Percentiles rank a stretch among this genome's conserved stretches.
Conservation (phyloP, 2,113 vertebrate species). For the Atractosteus spatula region DNA sequence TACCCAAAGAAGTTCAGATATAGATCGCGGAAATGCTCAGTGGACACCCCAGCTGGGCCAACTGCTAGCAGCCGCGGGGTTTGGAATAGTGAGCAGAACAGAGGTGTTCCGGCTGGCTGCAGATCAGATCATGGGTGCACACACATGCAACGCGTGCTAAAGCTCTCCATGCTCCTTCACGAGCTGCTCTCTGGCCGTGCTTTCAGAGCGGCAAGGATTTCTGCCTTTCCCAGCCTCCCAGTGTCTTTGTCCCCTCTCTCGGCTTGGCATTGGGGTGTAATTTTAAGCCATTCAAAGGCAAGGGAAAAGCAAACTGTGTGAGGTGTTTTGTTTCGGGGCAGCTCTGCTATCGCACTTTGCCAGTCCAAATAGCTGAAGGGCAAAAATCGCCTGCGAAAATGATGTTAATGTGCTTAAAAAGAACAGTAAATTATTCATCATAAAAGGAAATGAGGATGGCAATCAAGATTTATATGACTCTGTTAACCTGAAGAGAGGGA, state of each 20-base stretch:
- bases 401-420: too few relatives aligned
- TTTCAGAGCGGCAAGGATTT: not conserved
- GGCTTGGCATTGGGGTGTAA: conserved; percentile 2
- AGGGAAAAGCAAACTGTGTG: not conserved
- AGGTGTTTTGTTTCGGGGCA: not conserved
- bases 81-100: too few relatives aligned
- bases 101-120: conserved; percentile 11
- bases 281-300: not conserved
- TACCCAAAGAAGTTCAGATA: too few relatives aligned
- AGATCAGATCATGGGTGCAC: conserved; percentile 66
- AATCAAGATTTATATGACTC: too few relatives aligned
- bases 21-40: not conserved
- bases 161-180: conserved; percentile 56
- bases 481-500: too few relatives aligned
- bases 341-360: too few relatives aligned
- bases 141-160: conserved; percentile 56
- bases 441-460: too few relatives aligned
- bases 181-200: conserved; percentile 11
- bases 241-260: not conserved
- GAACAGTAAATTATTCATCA: too few relatives aligned
- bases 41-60: not conserved
- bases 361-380: too few relatives aligned
- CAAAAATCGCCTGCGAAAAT: too few relatives aligned
- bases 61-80: not conserved
- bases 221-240: not conserved